Conservation (phyloP, 2,888 invertebrate species). For the Rapana venosa region DNA sequence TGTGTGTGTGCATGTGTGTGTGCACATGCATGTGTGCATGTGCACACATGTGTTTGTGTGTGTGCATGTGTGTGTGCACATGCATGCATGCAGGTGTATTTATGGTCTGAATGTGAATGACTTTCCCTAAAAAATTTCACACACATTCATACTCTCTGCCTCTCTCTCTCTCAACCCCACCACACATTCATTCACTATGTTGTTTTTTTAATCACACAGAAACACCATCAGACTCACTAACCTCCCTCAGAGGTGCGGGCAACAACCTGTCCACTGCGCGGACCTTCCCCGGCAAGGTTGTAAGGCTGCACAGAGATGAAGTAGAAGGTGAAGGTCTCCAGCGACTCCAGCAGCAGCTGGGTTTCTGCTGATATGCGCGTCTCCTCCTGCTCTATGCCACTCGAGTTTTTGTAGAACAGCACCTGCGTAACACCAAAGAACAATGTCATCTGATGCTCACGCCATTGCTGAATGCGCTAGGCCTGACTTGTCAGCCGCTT, state of each 20-base stretch:
- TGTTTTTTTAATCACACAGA: too few relatives aligned
- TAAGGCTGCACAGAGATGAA: slow-evolving; percentile 94
- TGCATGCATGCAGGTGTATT: too few relatives aligned
- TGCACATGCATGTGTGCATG: too few relatives aligned
- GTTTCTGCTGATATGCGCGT: slow-evolving; percentile 29
- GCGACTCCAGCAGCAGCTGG: slow-evolving; percentile 83
- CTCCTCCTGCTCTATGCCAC: slow-evolving; percentile 19
- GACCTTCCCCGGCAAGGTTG: slow-evolving; percentile 98
- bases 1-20: too few relatives aligned
- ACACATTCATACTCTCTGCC: neutral
- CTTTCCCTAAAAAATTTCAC: too few relatives aligned
- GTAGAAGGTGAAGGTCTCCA: slow-evolving; percentile 95
- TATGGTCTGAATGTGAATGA: too few relatives aligned
- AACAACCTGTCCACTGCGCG: slow-evolving; percentile 86
- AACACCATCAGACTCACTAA: slow-evolving; percentile 58
- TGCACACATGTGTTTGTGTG: too few relatives aligned
- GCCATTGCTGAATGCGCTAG: neutral
- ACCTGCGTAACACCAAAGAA: slow-evolving; percentile 37
- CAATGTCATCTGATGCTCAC: neutral
- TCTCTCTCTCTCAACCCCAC: neutral
- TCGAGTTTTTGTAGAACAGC: slow-evolving; percentile 44
- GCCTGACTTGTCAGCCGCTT: too few relatives aligned
- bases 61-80: too few relatives aligned
- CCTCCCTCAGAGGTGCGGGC: slow-evolving; percentile 87
- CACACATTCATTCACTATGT: too few relatives aligned